Percentiles rank a stretch among this genome's conserved stretches.
These are phyloP conservation scores for Chrysopilus asiliformis DNA, from an alignment of 2,888 invertebrate species.

Conservation along the genomic window DNA sequence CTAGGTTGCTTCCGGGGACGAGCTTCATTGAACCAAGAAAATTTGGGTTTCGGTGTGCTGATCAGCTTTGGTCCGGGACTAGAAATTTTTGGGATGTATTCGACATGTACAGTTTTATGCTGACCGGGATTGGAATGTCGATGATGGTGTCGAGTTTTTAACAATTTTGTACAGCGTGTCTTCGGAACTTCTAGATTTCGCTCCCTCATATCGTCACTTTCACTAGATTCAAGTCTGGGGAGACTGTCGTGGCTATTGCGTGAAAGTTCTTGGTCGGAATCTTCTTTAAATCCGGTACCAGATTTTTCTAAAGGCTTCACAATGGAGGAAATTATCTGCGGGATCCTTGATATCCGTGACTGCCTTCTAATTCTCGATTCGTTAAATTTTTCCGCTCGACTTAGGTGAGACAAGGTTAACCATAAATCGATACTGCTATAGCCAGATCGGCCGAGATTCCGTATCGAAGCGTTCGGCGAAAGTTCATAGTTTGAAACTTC, in stretches of 20 bases:
- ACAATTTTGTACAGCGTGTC: slow-evolving; percentile 21
- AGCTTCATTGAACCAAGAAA: background rate
- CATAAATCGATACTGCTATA: background rate
- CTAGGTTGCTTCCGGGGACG: background rate
- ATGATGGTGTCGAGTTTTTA: slow-evolving; percentile 31
- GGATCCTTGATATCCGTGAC: slow-evolving; percentile 21
- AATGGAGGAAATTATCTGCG: background rate
- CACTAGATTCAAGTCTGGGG: slow-evolving; percentile 4
- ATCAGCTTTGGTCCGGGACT: slow-evolving; percentile 3
- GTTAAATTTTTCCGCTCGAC: slow-evolving; percentile 23
- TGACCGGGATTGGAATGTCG: slow-evolving; percentile 30
- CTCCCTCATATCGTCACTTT: slow-evolving; percentile 17
- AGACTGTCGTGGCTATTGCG: slow-evolving; percentile 5
- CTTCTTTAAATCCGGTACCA: background rate
- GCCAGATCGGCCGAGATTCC: slow-evolving; percentile 1
- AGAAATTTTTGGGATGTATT: slow-evolving; percentile 20
- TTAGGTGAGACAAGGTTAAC: too few relatives aligned
- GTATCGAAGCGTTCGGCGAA: background rate
- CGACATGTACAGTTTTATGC: slow-evolving; percentile 23
- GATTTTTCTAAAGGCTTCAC: background rate
- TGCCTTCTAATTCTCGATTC: slow-evolving; percentile 27
- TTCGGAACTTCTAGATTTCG: slow-evolving; percentile 23
- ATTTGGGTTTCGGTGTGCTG: slow-evolving; percentile 2
- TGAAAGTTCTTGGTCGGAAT: background rate
- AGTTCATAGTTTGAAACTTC: background rate